Evolutionary conservation across 2,113 vertebrate genomes (phyloP), one percentile per base, ranked within the genome.

Genomic region (Numida meleagris): DNA sequence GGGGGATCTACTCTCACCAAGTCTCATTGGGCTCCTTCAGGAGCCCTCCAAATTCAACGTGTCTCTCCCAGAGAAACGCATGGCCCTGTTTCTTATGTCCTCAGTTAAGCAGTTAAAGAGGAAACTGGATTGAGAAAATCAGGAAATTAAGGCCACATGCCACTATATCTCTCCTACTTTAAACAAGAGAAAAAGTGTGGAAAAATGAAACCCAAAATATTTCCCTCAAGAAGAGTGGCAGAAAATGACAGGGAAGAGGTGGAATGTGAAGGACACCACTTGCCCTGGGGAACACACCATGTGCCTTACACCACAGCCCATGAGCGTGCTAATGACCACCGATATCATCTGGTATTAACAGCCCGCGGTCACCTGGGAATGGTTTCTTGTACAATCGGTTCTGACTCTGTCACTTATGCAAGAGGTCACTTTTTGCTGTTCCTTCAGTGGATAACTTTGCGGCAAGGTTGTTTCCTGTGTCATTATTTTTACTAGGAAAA

Each of bases 51-150:
- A 82, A 82, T 31, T 55, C 77, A 68, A 53, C 6, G 8, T 0
- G 51, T 36, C 40, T 82, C 31, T 40, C 77, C 75, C 42, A 65
- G 14, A 67, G 59, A 73, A 63, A 24, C 0, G 1, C 58, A 77
- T 91, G 90, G 75, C 88, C 2, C 0, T 6, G 13, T 38, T 88
- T 65, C 34, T 53, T 24, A 2, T 67, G 79, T 59, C 73, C 66
- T 93, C 82, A 76, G 91, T 92, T 82, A 92, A 93, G 62, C 68
- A 82, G 9, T 43, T 88, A 83, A 93, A 10, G 88, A 94, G 58
- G 72, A 82, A 70, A 6, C 70, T 61, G 78, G 74, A 90, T 17
- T 20, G 51, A 66, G 66, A 82, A 75, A 94, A 87, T 2, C 81
- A 77, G 48, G 65, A 92, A 86, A 83, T 5, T 14, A 59, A 43